Percentiles rank a stretch among this genome's conserved stretches.
These are phyloP conservation scores for Dicrurus megarhynchus DNA, from an alignment of 2,113 vertebrate species.

Conservation along the genomic window DNA sequence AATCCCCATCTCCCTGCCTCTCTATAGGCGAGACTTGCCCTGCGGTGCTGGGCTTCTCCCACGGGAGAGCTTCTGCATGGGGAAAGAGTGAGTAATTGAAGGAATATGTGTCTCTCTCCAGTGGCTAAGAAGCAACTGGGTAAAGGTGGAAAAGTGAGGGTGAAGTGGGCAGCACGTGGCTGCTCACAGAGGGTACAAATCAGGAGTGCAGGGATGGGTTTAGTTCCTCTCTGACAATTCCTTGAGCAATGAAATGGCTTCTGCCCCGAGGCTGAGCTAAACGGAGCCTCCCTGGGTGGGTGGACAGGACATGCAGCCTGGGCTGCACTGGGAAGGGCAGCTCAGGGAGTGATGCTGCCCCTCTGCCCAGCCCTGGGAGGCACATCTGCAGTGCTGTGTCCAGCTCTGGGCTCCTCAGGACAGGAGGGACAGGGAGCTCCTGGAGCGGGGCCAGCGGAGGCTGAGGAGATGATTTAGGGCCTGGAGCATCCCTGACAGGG, in stretches of 20 bases:
- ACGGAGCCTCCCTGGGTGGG: background rate
- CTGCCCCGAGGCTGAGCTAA: background rate
- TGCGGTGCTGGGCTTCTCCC: background rate
- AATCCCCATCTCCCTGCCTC: background rate
- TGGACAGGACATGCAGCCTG: accelerated
- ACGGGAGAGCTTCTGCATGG: accelerated
- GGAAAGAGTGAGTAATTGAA: background rate
- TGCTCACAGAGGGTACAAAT: background rate
- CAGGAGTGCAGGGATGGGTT: background rate
- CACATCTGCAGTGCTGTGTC: background rate
- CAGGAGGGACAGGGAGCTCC: background rate
- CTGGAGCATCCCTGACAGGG: background rate
- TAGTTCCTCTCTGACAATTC: background rate
- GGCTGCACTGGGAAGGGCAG: background rate
- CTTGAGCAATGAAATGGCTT: background rate
- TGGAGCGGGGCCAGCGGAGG: accelerated
- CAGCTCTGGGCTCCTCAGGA: background rate
- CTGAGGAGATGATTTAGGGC: background rate
- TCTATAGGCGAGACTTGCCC: background rate
- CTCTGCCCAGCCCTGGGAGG: background rate
- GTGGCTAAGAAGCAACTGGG: background rate
- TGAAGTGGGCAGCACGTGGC: background rate
- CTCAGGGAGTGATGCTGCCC: background rate
- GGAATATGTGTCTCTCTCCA: background rate
- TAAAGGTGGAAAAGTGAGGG: background rate